Percentiles rank a stretch among this genome's conserved stretches.
phyloP scores from a whole-genome alignment of 2,888 invertebrate genomes.

The Tenthredo notha region DNA sequence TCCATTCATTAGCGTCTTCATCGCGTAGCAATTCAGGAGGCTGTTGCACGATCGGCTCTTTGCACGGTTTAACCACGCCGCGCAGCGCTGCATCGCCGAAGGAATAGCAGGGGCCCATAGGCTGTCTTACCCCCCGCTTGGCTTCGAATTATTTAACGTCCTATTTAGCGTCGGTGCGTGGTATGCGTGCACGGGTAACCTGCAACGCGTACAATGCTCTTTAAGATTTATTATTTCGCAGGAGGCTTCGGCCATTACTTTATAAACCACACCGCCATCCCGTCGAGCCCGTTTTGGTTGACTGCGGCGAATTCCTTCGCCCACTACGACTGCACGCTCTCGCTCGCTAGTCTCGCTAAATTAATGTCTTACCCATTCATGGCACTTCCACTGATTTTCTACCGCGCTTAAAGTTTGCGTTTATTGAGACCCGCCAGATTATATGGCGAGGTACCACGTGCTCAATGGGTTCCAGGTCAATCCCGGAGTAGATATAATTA shows the following conservation, averaged over 20 bases:
- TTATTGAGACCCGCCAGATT: background rate
- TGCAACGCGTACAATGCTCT: slow-evolving; percentile 54
- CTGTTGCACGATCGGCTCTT: slow-evolving; percentile 12
- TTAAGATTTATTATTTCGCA: slow-evolving; percentile 49
- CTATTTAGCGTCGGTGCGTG: slow-evolving; percentile 55
- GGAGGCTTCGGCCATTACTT: slow-evolving; percentile 53
- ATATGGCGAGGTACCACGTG: background rate
- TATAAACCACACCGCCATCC: slow-evolving; percentile 54
- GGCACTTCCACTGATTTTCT: slow-evolving; percentile 40
- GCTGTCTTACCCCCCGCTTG: slow-evolving; percentile 43
- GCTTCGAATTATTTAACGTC: slow-evolving; percentile 58
- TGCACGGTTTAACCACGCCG: slow-evolving; percentile 18
- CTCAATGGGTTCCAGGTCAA: background rate
- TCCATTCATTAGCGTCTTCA: slow-evolving; percentile 55
- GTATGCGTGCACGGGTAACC: slow-evolving; percentile 38
- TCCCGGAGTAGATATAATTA: background rate
- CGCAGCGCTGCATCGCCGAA: background rate
- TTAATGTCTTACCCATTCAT: slow-evolving; percentile 55
- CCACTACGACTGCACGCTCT: slow-evolving; percentile 36
- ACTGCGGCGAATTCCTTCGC: slow-evolving; percentile 54
- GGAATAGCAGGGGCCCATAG: background rate
- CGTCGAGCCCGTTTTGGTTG: slow-evolving; percentile 52
- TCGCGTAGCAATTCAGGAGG: slow-evolving; percentile 37
- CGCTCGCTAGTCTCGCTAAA: slow-evolving; percentile 50
- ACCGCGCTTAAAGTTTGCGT: background rate